Base-by-base conservation (phyloP, 2,888 invertebrate species). In the Harpalus rubripes region DNA sequence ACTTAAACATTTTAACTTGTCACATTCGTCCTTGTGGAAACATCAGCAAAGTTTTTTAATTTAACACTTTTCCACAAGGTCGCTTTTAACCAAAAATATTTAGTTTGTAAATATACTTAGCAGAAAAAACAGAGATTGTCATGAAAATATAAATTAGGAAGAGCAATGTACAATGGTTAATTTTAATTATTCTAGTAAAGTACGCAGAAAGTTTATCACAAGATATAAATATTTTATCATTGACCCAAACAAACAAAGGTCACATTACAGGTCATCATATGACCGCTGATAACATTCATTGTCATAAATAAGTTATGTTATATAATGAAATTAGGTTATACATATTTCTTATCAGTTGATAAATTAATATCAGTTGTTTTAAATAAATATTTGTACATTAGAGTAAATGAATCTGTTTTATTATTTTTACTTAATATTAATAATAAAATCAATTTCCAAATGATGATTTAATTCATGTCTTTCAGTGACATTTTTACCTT, bases 1-100 rank as follows among this genome's bases (percentile, higher is more conserved):
- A 80, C 39, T 61, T 61, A 80, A 44, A 80, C 63, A 80, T 80
- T 80, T 80, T 61, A 59, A 80, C 63, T 52, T 59, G 41, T 44
- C 61, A 15, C 1, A 63, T 18, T 6, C 41, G 63, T 61, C 80
- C 80, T 80, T 80, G 80, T 59, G 4, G 41, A 18, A 7, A 26
- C 63, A 80, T 80, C 63, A 63, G 39, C 63, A 59, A 15, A 16
- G 2, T 74, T 74, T 74, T 74, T 68, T 74, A 41, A 52, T 52
- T 74, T 74, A 44, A 52, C 10, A 52, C 18, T 74, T 16, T 63
- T 22, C 22, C 41, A 63, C 63, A 63, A 80, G 80, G 63, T 80
- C 32, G 44, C 41, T 80, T 63, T 7, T 15, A 80, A 39, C 63
- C 52, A 63, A 61, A 80, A 63, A 80, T 80, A 63, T 63, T 63